These are phyloP conservation scores for Mus caroli DNA, from an alignment of 2,797 vertebrate species.

Conservation along the genomic window DNA sequence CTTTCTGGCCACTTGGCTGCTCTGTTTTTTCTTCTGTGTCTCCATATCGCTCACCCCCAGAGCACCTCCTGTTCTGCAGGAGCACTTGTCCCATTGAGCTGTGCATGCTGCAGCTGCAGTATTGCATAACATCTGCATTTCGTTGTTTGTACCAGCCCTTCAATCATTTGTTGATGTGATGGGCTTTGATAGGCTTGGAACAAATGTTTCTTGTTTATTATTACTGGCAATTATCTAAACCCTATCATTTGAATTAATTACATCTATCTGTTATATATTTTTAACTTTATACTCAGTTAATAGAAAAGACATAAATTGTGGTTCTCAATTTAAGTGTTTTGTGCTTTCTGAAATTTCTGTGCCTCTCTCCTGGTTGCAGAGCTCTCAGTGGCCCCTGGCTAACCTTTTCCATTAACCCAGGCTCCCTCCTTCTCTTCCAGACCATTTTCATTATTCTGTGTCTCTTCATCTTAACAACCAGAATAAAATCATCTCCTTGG, in stretches of 20 bases:
- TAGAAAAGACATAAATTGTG: not conserved
- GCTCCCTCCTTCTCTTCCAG: not conserved
- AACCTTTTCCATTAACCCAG: not conserved
- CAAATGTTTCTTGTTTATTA: slow-evolving; percentile 8
- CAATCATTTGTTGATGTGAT: not conserved
- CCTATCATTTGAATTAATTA: not conserved
- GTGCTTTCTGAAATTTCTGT: not conserved
- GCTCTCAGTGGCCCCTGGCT: no score
- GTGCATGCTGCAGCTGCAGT: rapidly evolving
- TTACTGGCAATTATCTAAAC: not conserved
- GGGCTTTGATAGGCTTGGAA: not conserved
- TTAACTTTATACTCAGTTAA: not conserved
- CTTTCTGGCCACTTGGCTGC: not conserved
- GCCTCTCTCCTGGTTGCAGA: not conserved
- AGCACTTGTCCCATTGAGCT: rapidly evolving
- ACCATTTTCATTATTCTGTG: not conserved
- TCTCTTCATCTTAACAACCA: not conserved
- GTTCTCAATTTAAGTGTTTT: not conserved
- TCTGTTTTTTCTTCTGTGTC: not conserved
- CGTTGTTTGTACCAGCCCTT: not conserved
- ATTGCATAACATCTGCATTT: no score
- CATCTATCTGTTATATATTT: not conserved
- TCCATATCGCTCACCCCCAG: no score
- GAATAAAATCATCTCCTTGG: not conserved
- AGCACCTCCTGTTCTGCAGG: not conserved